These are phyloP conservation scores for Pycnonotus jocosus DNA, from an alignment of 2,113 vertebrate species.

Conservation along the genomic window DNA sequence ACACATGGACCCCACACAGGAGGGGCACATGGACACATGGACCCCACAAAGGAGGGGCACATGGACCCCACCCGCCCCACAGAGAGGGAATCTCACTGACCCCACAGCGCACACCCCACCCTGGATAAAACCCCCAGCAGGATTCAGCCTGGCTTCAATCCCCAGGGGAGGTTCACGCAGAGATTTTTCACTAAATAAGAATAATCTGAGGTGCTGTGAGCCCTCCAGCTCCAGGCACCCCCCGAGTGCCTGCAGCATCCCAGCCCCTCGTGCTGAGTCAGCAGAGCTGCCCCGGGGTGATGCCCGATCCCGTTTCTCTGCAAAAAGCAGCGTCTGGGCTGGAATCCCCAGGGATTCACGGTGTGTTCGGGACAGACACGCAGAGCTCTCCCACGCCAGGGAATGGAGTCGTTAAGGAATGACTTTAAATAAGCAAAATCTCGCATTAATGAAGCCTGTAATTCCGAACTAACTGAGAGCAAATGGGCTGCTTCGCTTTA, in stretches of 20 bases:
- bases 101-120: neutral
- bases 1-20: too few species aligned
- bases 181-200: neutral
- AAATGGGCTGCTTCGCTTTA: constrained; percentile 63
- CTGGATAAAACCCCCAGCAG: fast-evolving
- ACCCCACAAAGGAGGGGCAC: fast-evolving
- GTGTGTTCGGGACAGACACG: neutral
- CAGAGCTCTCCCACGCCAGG: neutral
- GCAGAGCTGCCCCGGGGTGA: fast-evolving
- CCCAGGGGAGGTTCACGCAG: fast-evolving
- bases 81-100: neutral
- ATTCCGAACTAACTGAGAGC: constrained; percentile 63
- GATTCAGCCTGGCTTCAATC: fast-evolving
- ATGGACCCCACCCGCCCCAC: neutral
- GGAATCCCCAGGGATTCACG: neutral
- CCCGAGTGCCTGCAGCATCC: neutral
- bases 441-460: constrained; percentile 73
- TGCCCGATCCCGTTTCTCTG: fast-evolving
- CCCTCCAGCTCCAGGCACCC: neutral
- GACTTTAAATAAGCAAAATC: constrained; percentile 71
- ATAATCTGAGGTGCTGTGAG: too few species aligned
- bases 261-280: neutral
- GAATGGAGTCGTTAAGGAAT: constrained; percentile 44
- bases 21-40: neutral
- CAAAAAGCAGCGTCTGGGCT: fast-evolving